A percentile compares a stretch with the other conserved stretches of the same genome.
Conservation (phyloP, 2,113 vertebrate genomes). For the Ciconia stormi region DNA sequence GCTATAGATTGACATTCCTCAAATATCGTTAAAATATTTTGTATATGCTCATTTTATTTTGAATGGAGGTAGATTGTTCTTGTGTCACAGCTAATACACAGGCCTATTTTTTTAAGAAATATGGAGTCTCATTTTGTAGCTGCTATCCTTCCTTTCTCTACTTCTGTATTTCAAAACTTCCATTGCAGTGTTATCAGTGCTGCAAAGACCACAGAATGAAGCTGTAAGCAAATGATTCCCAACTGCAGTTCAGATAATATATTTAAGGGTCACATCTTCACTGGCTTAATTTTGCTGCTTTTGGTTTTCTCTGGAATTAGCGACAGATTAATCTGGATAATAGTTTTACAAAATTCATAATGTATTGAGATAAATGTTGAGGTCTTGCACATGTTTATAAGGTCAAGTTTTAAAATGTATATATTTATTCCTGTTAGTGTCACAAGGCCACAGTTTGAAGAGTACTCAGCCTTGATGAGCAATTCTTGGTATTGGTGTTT, state of each 20-base stretch:
- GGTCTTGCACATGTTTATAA: slow-evolving; percentile 18
- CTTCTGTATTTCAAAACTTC: neutral
- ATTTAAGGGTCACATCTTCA: neutral
- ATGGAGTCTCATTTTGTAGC: neutral
- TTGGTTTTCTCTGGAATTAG: slow-evolving; percentile 3
- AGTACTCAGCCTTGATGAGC: neutral
- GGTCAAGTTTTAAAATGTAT: slow-evolving; percentile 13
- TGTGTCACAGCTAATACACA: neutral
- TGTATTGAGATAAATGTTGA: slow-evolving; percentile 6
- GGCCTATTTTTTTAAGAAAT: neutral
- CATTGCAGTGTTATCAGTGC: neutral
- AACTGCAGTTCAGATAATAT: neutral
- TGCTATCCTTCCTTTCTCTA: neutral
- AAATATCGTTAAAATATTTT: neutral
- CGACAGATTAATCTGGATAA: neutral
- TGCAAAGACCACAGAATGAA: neutral
- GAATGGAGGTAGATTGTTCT: neutral
- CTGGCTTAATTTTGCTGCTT: neutral
- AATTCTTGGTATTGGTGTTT: neutral
- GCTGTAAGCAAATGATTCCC: neutral
- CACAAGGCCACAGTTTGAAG: neutral
- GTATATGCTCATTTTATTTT: neutral
- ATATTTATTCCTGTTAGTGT: slow-evolving; percentile 41
- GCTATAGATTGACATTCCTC: neutral
- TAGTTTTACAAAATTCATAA: neutral